Conservation (phyloP, 2,888 invertebrate species). For the Platypus cylindrus region DNA sequence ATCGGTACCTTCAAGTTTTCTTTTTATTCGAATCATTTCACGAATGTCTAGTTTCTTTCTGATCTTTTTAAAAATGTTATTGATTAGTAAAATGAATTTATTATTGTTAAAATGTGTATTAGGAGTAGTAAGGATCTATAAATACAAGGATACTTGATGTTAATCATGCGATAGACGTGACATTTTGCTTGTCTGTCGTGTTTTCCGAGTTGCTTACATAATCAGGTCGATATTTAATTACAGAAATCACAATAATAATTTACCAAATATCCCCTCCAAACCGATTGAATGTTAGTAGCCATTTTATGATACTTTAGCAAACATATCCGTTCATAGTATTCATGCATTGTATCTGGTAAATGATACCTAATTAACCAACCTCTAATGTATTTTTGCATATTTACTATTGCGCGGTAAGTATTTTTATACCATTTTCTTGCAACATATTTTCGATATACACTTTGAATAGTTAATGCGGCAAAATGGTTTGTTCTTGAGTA, state of each 20-base stretch:
- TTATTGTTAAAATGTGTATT: too few species aligned
- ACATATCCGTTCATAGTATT: slow-evolving; percentile 17
- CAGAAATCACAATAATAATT: too few species aligned
- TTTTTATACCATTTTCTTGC: slow-evolving; percentile 21
- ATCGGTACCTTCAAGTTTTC: too few species aligned
- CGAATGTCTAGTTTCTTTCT: too few species aligned
- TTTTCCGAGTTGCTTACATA: slow-evolving; percentile 10
- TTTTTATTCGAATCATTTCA: too few species aligned
- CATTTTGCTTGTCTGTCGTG: too few species aligned
- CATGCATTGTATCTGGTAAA: slow-evolving; percentile 19
- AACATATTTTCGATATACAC: slow-evolving; percentile 24
- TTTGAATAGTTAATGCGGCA: slow-evolving; percentile 29
- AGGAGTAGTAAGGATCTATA: too few species aligned
- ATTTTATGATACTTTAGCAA: slow-evolving; percentile 20
- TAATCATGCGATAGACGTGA: too few species aligned
- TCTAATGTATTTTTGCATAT: slow-evolving; percentile 28
- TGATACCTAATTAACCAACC: slow-evolving; percentile 26
- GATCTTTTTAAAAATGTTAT: too few species aligned
- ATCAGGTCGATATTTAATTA: too few species aligned
- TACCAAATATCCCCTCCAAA: slow-evolving; percentile 29
- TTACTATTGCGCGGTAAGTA: slow-evolving; percentile 22
- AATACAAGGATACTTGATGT: too few species aligned
- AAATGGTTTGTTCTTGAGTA: slow-evolving; percentile 20
- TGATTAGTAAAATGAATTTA: too few species aligned
- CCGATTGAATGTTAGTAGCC: slow-evolving; percentile 31